Evolutionary conservation across 2,888 invertebrate genomes (phyloP), one percentile per base, ranked within the genome.

Genomic region (Agriotes lineatus): DNA sequence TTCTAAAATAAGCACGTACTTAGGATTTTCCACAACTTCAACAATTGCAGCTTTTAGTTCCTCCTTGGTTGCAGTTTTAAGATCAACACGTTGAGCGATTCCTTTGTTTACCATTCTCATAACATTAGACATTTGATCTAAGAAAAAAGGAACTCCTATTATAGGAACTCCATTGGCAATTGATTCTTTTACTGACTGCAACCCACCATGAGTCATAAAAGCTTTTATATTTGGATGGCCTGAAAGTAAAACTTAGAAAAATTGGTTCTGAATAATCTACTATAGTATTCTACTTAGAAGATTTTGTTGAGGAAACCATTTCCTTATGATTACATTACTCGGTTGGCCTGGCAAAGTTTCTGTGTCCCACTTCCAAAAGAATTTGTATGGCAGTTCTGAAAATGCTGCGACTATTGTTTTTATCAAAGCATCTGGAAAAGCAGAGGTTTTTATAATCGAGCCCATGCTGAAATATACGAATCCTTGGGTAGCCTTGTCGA

Each of bases 301-400:
- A 69, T 84, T 85, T 66, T 84, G 81, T 74, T 86, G 87, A 0
- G 86, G 85, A 18, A 85, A 75, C 86, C 86, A 87, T 71, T 84
- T 84, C 19, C 73, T 75, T n/a, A 83, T 78, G 65, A 82, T 78
- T 0, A 87, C 80, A 75, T 84, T 84, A 25, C 77, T 68, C 5
- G 84, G 82, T 74, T 81, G 77, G 25, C 79, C 78, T 6, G 81
- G 79, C 22, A 84, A 14, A 12, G 12, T 64, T 37, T 77, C 67
- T 25, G 80, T 80, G 70, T 85, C 85, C 79, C 81, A 85, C 76
- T 85, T 85, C 84, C 85, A 85, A 6, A 86, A 72, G 20, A 86
- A 76, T 69, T 78, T 81, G 60, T 84, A 83, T 3, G 84, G 83
- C 37, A 85, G 62, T 64, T 82, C 80, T 1, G 82, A 67, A 39